phyloP scores from a whole-genome alignment of 1,140 invertebrate species.

The Bombus soroeensis region DNA sequence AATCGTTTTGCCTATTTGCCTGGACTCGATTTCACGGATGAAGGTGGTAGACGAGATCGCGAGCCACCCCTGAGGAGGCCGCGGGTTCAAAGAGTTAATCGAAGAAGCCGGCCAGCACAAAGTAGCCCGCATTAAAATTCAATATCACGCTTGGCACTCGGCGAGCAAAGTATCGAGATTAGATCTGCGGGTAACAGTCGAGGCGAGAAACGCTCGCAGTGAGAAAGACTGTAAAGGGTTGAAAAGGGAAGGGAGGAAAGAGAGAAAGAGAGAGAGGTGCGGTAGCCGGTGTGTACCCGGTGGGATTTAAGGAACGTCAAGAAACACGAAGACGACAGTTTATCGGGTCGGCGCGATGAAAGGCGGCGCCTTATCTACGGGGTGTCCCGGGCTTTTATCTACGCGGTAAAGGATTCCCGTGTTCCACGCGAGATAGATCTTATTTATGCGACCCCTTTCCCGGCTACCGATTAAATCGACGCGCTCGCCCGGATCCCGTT shows the following conservation, averaged over 20 bases:
- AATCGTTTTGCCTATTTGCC: too few relatives aligned
- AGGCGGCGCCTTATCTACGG: conserved; percentile 76
- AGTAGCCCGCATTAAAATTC: conserved; percentile 49
- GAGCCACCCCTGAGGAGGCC: background rate
- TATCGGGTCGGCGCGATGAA: conserved; percentile 77
- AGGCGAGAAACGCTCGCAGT: conserved; percentile 58
- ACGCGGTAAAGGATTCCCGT: conserved; percentile 81
- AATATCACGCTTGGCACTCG: conserved; percentile 46
- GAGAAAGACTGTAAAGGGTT: background rate
- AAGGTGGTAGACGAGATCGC: background rate
- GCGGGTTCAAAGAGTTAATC: conserved; percentile 33
- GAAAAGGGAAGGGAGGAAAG: background rate
- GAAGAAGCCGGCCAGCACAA: conserved; percentile 25
- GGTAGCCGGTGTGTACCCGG: conserved; percentile 50
- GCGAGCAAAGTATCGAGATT: conserved; percentile 54
- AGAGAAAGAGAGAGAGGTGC: background rate
- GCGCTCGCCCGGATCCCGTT: conserved; percentile 58
- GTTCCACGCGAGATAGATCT: conserved; percentile 79
- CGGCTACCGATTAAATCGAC: conserved; percentile 80
- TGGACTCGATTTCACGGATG: too few relatives aligned
- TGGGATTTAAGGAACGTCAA: conserved; percentile 60
- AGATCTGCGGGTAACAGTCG: conserved; percentile 42
- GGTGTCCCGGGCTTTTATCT: conserved; percentile 77
- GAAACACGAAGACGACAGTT: conserved; percentile 54
- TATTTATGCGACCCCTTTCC: conserved; percentile 79